phyloP scores from a whole-genome alignment of 2,113 vertebrate genomes.

The Heterochromis multidens region DNA sequence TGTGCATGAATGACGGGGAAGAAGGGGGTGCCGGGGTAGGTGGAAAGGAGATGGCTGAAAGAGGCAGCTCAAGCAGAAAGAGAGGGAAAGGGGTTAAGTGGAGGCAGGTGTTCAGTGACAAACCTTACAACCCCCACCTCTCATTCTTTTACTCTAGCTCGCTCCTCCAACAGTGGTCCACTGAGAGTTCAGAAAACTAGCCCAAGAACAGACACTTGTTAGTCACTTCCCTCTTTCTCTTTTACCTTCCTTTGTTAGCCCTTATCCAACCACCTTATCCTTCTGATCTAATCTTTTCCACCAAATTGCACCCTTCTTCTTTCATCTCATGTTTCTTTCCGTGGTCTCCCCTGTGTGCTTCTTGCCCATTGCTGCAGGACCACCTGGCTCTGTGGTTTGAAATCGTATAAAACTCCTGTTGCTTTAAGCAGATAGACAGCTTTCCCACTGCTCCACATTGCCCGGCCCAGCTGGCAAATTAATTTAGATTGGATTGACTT shows the following conservation, averaged over 20 bases:
- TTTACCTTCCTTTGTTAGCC: constrained; percentile 35
- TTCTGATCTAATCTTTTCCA: constrained; percentile 49
- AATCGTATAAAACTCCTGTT: constrained; percentile 43
- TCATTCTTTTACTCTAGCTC: constrained; percentile 20
- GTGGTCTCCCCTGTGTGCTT: constrained; percentile 19
- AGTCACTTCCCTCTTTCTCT: constrained; percentile 34
- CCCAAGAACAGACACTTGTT: constrained; percentile 59
- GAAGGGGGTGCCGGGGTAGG: constrained; percentile 48
- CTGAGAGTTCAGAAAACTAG: constrained; percentile 32
- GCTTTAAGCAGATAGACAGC: constrained; percentile 60
- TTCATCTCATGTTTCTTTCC: constrained; percentile 41
- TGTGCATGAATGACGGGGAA: constrained; percentile 61
- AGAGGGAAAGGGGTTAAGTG: constrained; percentile 78
- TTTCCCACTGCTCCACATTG: constrained; percentile 40
- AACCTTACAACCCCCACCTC: constrained; percentile 53
- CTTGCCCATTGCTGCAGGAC: constrained; percentile 32
- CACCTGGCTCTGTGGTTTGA: constrained; percentile 71
- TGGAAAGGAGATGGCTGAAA: constrained; percentile 72
- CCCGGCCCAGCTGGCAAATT: constrained; percentile 66
- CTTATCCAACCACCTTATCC: constrained; percentile 52
- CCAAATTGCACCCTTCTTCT: constrained; percentile 39
- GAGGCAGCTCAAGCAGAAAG: constrained; percentile 82
- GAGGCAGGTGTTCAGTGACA: constrained; percentile 78
- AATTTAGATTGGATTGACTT: constrained; percentile 61
- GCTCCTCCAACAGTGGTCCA: constrained; percentile 22